Conservation (phyloP, 2,113 vertebrate species). For the Phaethornis superciliosus region DNA sequence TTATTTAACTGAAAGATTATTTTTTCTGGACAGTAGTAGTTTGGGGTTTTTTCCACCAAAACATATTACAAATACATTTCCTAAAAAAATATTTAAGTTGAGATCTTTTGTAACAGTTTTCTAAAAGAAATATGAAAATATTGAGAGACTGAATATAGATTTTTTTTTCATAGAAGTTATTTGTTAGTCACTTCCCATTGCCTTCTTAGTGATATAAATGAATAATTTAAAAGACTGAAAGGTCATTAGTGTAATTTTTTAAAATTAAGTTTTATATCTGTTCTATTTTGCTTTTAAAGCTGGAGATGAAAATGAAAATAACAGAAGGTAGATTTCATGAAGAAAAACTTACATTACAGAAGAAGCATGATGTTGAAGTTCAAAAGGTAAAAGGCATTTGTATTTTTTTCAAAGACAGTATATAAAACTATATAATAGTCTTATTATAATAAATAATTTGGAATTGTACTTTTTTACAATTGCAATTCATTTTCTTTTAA, state of each 20-base stretch:
- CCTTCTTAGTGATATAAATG: not conserved
- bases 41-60: slow-evolving; percentile 24
- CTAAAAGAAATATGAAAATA: not conserved
- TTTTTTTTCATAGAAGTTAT: not conserved
- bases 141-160: not conserved
- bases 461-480: not conserved
- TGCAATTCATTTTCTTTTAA: not conserved
- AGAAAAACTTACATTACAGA: slow-evolving; percentile 90
- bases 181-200: not conserved
- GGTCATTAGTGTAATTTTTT: not conserved
- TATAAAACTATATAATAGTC: not conserved
- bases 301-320: slow-evolving; percentile 86
- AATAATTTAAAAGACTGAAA: not conserved
- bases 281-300: slow-evolving; percentile 75
- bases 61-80: not conserved
- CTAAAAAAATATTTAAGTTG: not conserved
- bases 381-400: slow-evolving; percentile 83
- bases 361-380: slow-evolving; percentile 89
- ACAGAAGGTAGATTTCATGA: slow-evolving; percentile 91
- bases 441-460: not conserved
- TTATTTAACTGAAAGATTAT: slow-evolving; percentile 23
- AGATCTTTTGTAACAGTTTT: not conserved
- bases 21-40: slow-evolving; percentile 1
- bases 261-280: not conserved
- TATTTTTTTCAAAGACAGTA: not conserved